Conservation (phyloP, 2,888 invertebrate species). For the Macrosiphum euphorbiae region DNA sequence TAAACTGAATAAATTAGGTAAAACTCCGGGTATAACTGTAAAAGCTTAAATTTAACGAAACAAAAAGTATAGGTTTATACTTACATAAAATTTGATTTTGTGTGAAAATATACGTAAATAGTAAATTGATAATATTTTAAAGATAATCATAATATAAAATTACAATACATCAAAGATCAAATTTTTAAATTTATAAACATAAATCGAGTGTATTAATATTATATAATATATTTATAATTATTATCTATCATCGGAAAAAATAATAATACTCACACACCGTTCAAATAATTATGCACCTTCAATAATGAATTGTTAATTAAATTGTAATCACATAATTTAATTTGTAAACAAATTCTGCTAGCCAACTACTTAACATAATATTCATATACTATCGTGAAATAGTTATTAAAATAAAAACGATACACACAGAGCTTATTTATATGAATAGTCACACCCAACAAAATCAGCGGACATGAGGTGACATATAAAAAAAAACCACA, state of each 20-base stretch:
- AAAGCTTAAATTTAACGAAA: background rate
- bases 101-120: background rate
- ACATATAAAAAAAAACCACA: background rate
- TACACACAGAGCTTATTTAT: background rate
- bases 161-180: background rate
- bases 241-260: background rate
- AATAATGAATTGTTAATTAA: background rate
- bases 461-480: background rate
- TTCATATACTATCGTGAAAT: background rate
- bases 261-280: background rate
- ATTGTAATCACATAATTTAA: background rate
- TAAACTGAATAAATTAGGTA: background rate
- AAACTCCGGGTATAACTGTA: no score
- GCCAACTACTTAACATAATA: background rate
- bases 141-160: no score
- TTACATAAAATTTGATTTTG: background rate
- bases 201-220: background rate
- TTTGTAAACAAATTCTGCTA: background rate
- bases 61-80: no score
- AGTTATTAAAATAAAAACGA: background rate
- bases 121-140: no score
- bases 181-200: background rate
- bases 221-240: background rate
- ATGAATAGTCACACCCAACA: slow-evolving; percentile 6
- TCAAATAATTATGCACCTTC: background rate